Evolutionary conservation across 2,797 vertebrate genomes (phyloP), one percentile per base, ranked within the genome.

Genomic region (Poeciliopsis paucimaculata): DNA sequence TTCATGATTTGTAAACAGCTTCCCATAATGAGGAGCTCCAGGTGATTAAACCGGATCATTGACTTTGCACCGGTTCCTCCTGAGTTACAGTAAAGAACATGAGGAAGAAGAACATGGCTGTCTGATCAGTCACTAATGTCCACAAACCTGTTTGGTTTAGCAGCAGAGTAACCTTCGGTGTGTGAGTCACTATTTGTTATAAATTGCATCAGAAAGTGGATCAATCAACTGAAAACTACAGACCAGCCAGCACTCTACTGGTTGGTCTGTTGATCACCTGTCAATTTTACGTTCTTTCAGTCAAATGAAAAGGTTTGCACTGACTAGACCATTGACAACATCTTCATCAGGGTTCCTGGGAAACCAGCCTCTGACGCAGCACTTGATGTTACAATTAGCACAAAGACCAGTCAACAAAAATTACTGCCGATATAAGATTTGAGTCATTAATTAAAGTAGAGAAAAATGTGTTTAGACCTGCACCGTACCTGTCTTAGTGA

Each of bases 391-490:
- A 62, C 60, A 18, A 34, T 73, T 26, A 36, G 62, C 43, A 80
- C 47, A n/a, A 31, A 15, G 18, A 84, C 43, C 1, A 51, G 20
- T 5, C 51, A 76, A 76, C 47, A 64, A 64, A 31, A 68, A 46
- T 46, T 71, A 13, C 51, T 34, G 28, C 28, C n/a, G 11, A 16
- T 49, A 66, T 73, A 57, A 78, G 43, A 51, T 71, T 75, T 87
- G 90, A 87, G 77, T 87, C 85, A 88, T 77, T 26, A 28, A 18
- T 43, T 31, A 43, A 46, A 78, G 43, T 77, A 77, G 55, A 68
- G 49, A 20, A 23, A 20, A 39, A 39, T 88, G 18, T 79, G 88
- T 86, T 75, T 43, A 47, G 80, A 87, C 91, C 1, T 86, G 88
- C 41, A n/a, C 36, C 31, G 51, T 11, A 43, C 43, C 49, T 53